These are phyloP conservation scores for Merluccius polli DNA, from an alignment of 2,797 vertebrate species.

Conservation along the genomic window DNA sequence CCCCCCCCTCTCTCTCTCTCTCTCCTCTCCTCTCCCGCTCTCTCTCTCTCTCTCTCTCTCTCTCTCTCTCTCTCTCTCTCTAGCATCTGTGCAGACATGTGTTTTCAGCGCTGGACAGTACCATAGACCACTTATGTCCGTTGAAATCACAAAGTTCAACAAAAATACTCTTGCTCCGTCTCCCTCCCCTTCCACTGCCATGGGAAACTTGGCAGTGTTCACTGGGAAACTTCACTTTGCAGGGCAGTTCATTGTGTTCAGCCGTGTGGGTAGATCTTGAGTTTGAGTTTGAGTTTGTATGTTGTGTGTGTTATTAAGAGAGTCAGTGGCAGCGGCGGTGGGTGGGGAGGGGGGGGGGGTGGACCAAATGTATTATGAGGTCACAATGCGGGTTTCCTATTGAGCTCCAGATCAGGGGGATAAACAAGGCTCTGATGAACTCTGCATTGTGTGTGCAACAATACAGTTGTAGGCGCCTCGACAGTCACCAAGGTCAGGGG, in stretches of 20 bases:
- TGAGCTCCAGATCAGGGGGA: background rate
- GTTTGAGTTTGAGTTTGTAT: constrained; percentile 23
- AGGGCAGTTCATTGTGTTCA: background rate
- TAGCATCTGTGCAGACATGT: no score
- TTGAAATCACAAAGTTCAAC: no score
- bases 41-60: no score
- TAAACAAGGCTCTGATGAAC: background rate
- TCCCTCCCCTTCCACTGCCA: no score
- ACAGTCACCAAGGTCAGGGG: background rate
- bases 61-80: no score
- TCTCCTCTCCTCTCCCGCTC: no score
- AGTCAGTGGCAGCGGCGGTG: background rate
- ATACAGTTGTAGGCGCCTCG: background rate
- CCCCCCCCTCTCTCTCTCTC: background rate
- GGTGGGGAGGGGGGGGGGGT: constrained; percentile 24
- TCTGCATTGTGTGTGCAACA: constrained; percentile 3
- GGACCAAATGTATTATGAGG: constrained; percentile 30
- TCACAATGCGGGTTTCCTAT: constrained; percentile 27
- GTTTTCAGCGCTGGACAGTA: no score
- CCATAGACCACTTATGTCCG: no score
- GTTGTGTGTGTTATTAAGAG: constrained; percentile 27
- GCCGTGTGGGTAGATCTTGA: background rate
- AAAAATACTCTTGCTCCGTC: no score
- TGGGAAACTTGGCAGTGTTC: background rate
- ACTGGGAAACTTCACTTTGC: background rate